Evolutionary conservation across 2,888 invertebrate genomes (phyloP), one percentile per base, ranked within the genome.

Genomic region (Hipparchia semele): DNA sequence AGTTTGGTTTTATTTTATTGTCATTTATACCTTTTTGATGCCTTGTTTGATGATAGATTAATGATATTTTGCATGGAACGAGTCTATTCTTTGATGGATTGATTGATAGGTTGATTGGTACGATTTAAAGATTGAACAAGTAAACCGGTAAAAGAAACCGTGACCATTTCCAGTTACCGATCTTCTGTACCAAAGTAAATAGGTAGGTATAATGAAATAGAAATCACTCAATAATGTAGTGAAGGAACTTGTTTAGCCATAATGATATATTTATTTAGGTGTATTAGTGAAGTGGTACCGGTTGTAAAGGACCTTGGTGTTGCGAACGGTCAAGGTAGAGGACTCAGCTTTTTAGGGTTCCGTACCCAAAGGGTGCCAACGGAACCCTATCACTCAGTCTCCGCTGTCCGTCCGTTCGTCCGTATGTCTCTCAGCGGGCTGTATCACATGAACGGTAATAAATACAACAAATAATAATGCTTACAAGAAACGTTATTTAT

Each of bases 91-190:
- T 23, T 23, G 23, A 23, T 23, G 23, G 23, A 23, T 23, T 23
- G 23, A 23, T 23, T 23, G 23, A 23, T 23, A 23, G 23, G 23
- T 23, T 23, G 23, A 23, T 23, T 23, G 23, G 23, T 23, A 23
- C 23, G 23, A 39, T 39, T 39, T 59, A 39, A 59, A 10, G 3
- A 9, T 10, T 59, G 10, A 39, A 59, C 33, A 33, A 59, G 59
- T 10, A 7, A 33, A 66, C n/a, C 74, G 72, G 66, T 62, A 67
- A 74, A 74, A 74, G 66, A 72, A 74, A 72, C 72, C 72, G 69
- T 70, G 69, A 70, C 69, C 58, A 61, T 56, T 51, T 61, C 53
- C 53, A 45, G 49, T 72, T 58, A 53, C 68, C 8, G 66, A 60
- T 23, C 64, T 13, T 51, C 64, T 51, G 4, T 64, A 64, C 9